These are phyloP conservation scores for Chlorospingus semifuscus DNA, from an alignment of 2,797 vertebrate species.

Conservation along the genomic window DNA sequence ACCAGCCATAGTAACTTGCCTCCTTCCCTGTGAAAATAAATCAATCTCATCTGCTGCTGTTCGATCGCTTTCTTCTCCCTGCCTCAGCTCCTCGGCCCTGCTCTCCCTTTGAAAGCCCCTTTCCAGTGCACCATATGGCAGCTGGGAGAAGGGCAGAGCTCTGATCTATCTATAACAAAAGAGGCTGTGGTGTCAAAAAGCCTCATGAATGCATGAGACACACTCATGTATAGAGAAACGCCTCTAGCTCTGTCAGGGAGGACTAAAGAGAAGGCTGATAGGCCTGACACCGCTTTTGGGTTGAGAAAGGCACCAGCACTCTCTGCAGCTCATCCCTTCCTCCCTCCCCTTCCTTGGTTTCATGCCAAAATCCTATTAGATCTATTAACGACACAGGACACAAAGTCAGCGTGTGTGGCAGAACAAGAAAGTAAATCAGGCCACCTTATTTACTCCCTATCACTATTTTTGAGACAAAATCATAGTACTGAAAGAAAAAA, in stretches of 20 bases:
- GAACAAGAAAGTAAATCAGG: slow-evolving; percentile 44
- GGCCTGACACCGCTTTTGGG: slow-evolving; percentile 45
- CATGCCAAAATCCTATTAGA: slow-evolving; percentile 59
- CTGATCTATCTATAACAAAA: slow-evolving; percentile 72
- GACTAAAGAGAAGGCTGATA: slow-evolving; percentile 54
- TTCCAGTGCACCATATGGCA: slow-evolving; percentile 80
- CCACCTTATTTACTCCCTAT: slow-evolving; percentile 3
- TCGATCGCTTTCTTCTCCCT: slow-evolving; percentile 61
- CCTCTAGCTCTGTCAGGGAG: slow-evolving; percentile 66
- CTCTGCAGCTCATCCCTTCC: slow-evolving; percentile 12
- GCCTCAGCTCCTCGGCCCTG: slow-evolving; percentile 1
- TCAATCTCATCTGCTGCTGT: slow-evolving; percentile 70
- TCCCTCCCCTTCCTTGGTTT: slow-evolving; percentile 1
- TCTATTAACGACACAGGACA: slow-evolving; percentile 33
- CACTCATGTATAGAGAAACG: slow-evolving; percentile 65
- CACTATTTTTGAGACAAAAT: slow-evolving; percentile 2
- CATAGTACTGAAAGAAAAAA: background rate
- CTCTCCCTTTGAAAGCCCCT: slow-evolving; percentile 67
- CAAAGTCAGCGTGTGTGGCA: slow-evolving; percentile 33
- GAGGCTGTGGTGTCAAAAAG: slow-evolving; percentile 68
- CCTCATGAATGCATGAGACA: slow-evolving; percentile 76
- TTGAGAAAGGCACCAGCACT: slow-evolving; percentile 41
- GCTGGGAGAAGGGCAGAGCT: slow-evolving; percentile 70
- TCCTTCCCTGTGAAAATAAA: slow-evolving; percentile 70
- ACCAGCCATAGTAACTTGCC: slow-evolving; percentile 20